phyloP scores from a whole-genome alignment of 2,113 vertebrate genomes.

The Leucopternis melanops region DNA sequence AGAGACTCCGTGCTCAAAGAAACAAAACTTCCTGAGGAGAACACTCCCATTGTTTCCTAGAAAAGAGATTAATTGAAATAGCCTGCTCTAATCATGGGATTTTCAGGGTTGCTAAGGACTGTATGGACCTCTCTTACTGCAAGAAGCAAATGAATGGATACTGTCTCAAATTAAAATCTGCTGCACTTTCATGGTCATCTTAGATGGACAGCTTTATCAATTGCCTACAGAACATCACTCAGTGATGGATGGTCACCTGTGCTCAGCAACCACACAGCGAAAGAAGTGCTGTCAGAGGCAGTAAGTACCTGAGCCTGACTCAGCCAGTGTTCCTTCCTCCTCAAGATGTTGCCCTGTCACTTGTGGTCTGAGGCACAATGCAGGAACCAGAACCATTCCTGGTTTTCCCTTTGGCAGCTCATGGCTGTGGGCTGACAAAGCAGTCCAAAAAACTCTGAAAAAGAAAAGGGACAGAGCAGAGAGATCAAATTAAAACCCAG shows the following conservation, averaged over 20 bases:
- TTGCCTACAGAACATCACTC: background rate
- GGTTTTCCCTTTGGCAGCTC: background rate
- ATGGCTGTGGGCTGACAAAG: background rate
- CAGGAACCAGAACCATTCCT: background rate
- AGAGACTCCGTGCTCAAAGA: background rate
- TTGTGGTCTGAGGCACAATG: background rate
- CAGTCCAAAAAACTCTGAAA: background rate
- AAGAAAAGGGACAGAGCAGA: background rate
- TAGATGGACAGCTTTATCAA: background rate
- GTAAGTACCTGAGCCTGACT: background rate
- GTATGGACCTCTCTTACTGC: background rate
- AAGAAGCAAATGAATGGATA: background rate
- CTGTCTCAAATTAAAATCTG: background rate
- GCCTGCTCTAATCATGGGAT: background rate
- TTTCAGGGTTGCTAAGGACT: background rate
- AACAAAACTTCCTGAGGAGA: background rate
- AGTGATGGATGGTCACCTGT: background rate
- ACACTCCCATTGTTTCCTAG: background rate
- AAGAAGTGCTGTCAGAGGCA: background rate
- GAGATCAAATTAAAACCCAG: background rate
- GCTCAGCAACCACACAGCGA: background rate
- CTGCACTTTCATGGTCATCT: background rate
- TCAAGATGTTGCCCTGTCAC: fast-evolving
- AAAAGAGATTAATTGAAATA: background rate
- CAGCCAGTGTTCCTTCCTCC: background rate